phyloP scores from a whole-genome alignment of 2,888 invertebrate genomes.

The Sinelater perroti region DNA sequence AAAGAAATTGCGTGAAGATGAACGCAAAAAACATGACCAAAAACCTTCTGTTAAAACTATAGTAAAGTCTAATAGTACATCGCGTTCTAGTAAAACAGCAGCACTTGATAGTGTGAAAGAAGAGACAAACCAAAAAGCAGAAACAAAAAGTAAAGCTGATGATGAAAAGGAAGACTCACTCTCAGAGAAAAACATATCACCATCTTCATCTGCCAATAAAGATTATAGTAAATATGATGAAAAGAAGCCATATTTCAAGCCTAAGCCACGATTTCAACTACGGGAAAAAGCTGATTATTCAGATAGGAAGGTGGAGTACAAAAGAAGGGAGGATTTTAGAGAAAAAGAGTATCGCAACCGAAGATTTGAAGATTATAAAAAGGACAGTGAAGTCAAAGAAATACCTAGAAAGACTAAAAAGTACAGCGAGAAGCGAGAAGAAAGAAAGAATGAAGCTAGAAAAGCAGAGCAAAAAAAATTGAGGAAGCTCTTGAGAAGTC shows the following conservation, averaged over 20 bases:
- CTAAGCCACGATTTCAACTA: constrained; percentile 49
- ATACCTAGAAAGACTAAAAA: constrained; percentile 55
- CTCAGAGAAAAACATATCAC: constrained; percentile 43
- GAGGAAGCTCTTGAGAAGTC: constrained; percentile 32
- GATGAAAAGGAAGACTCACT: constrained; percentile 37
- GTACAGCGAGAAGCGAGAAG: constrained; percentile 59
- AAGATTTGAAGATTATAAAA: constrained; percentile 49
- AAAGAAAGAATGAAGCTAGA: constrained; percentile 56
- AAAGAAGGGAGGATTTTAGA: constrained; percentile 42
- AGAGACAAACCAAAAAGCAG: constrained; percentile 36
- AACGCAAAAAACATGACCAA: constrained; percentile 47
- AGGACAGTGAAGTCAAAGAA: constrained; percentile 42
- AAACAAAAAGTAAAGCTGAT: constrained; percentile 37
- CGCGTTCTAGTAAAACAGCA: constrained; percentile 36
- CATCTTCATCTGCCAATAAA: constrained; percentile 45
- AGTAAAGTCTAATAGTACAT: constrained; percentile 26
- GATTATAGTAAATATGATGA: constrained; percentile 55
- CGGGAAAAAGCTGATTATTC: constrained; percentile 46
- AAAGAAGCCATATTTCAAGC: constrained; percentile 46
- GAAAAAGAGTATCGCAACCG: constrained; percentile 48
- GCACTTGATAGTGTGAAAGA: constrained; percentile 43
- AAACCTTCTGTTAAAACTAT: constrained; percentile 22
- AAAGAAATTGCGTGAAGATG: constrained; percentile 54
- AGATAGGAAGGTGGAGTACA: constrained; percentile 41
- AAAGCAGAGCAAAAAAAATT: constrained; percentile 52